Conservation (phyloP, 1,140 invertebrate species). For the Caerostris darwini region DNA sequence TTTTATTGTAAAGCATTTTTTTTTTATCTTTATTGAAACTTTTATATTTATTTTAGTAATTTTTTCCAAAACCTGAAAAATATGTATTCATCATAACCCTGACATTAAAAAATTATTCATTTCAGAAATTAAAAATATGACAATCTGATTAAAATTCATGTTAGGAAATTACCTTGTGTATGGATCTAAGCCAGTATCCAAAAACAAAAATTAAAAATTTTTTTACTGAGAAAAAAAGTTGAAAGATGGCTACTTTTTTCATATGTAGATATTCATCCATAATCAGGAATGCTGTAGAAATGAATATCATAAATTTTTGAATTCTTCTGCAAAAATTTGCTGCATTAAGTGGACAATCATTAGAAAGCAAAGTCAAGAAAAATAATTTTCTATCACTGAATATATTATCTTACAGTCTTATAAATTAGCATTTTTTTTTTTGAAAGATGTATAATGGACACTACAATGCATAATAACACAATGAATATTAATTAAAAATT, state of each 20-base stretch:
- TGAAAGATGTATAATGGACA: neutral
- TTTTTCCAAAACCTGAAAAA: too few relatives aligned
- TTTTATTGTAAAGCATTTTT: too few relatives aligned
- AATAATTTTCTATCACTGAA: slow-evolving; percentile 4
- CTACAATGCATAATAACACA: neutral
- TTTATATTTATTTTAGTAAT: too few relatives aligned
- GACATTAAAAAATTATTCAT: too few relatives aligned
- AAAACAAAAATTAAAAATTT: too few relatives aligned
- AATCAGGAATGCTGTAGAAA: neutral
- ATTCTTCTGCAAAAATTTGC: slow-evolving; percentile 6
- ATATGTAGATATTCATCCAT: slow-evolving; percentile 46
- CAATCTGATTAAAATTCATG: too few relatives aligned
- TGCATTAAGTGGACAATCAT: slow-evolving; percentile 61
- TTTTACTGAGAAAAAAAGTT: too few relatives aligned
- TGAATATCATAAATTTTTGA: slow-evolving; percentile 1
- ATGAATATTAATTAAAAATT: neutral
- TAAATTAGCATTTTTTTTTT: neutral
- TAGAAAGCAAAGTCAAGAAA: slow-evolving; percentile 19
- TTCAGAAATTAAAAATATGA: too few relatives aligned
- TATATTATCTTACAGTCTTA: neutral
- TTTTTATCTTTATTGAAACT: too few relatives aligned
- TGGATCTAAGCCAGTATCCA: too few relatives aligned
- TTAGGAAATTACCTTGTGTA: too few relatives aligned
- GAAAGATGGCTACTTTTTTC: neutral
- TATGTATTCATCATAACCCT: too few relatives aligned